Base-by-base conservation (phyloP, 2,797 vertebrate genomes). In the Eulemur coronatus region DNA sequence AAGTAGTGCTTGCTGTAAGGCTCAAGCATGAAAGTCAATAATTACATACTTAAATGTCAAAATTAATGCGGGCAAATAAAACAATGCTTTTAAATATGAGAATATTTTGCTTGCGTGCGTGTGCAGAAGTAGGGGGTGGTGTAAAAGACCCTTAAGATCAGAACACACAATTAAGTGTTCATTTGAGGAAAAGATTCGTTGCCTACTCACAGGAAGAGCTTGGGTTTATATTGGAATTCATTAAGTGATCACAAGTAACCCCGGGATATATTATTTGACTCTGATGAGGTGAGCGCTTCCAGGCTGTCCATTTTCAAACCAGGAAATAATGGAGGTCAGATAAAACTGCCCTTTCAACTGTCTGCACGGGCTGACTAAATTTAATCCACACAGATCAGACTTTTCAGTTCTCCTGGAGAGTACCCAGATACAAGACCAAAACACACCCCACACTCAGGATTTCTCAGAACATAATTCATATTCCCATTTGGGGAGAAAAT, bases 211-310 rank as follows among this genome's bases (percentile, higher is more conserved):
- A 57, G 41, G 50, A 84, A 35, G 35, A 28, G 41, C 26, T 57
- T 82, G 22, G 57, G 93, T 88, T 95, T 94, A 50, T 30, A 89
- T 0, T 11, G 57, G 59, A 84, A 78, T 95, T 87, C 72, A 35
- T 75, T 70, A 87, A 84, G 79, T 43, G 41, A 92, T 80, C n/a
- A 1, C 41, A 0, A 92, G 80, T 90, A 90, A 97, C 97, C 93
- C 73, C 20, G 24, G 86, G 75, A 63, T 33, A 84, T 18, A 69
- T 24, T 41, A 78, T 89, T 84, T 67, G 41, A 50, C 57, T 73
- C 43, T 8, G 80, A 87, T 0, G 75, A 70, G 72, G 48, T 22
- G n/a, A 69, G 38, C 30, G 43, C 57, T 84, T 81, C 72, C 65
- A 93, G 72, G 41, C 13, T 88, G 92, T 59, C 76, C 65, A 41